A percentile compares a stretch with the other conserved stretches of the same genome.
phyloP scores from a whole-genome alignment of 2,797 vertebrate species.

The Lepus oiostolus region DNA sequence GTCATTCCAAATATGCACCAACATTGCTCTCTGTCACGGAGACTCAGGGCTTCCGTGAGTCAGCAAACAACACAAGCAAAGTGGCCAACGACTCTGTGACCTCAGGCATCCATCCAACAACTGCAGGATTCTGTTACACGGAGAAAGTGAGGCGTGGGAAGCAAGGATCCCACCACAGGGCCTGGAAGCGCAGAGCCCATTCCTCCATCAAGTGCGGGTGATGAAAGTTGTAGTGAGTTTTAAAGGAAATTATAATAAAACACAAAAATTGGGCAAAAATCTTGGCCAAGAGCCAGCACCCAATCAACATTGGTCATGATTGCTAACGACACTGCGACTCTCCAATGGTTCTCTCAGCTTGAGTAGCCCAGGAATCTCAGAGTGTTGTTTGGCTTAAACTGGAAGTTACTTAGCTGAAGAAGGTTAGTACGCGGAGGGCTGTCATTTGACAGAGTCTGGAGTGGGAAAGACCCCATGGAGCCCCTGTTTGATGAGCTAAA shows the following conservation, averaged over 20 bases:
- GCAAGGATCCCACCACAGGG: not conserved
- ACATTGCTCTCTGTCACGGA: not conserved
- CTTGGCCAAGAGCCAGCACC: not conserved
- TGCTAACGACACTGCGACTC: not conserved
- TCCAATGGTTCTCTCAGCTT: not conserved
- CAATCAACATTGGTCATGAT: not conserved
- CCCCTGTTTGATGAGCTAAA: not conserved
- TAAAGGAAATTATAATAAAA: not conserved
- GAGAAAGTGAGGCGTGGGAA: not conserved
- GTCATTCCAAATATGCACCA: not conserved
- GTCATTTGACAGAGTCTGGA: not conserved
- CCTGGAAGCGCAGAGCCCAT: not conserved
- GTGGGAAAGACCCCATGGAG: not conserved
- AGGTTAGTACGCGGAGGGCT: not conserved
- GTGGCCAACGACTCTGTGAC: not conserved
- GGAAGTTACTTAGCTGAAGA: not conserved
- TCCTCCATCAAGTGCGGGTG: not conserved
- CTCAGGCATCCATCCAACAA: not conserved
- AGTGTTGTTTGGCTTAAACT: not conserved
- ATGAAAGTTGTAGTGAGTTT: not conserved
- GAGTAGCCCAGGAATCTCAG: not conserved
- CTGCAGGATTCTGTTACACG: not conserved
- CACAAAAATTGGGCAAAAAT: not conserved
- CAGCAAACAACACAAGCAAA: not conserved
- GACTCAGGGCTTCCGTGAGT: not conserved